phyloP scores from a whole-genome alignment of 2,888 invertebrate species.

The Drosophila colorata region DNA sequence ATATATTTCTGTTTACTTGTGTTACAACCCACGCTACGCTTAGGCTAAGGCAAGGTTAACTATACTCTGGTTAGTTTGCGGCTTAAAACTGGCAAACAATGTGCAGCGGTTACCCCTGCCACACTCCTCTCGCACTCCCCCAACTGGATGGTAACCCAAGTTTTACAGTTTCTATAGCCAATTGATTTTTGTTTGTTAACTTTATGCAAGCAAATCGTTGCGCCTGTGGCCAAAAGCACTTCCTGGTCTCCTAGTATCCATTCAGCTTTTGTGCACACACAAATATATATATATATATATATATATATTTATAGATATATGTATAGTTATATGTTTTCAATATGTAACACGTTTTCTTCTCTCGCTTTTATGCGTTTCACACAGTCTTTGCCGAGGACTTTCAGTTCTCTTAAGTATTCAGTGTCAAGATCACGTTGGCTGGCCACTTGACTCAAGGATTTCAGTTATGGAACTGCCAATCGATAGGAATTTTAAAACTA shows the following conservation, averaged over 20 bases:
- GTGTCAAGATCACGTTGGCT: slow-evolving; percentile 67
- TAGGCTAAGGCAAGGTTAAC: slow-evolving; percentile 34
- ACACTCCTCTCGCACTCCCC: too few relatives aligned
- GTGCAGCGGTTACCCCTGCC: slow-evolving; percentile 15
- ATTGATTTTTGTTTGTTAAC: slow-evolving; percentile 74
- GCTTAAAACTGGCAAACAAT: slow-evolving; percentile 40
- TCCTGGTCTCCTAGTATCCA: slow-evolving; percentile 8
- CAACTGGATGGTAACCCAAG: slow-evolving; percentile 5
- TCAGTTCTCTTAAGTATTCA: slow-evolving; percentile 59
- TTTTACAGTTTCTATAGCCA: slow-evolving; percentile 34
- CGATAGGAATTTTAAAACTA: slow-evolving; percentile 31
- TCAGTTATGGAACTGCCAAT: slow-evolving; percentile 25
- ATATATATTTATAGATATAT: neutral
- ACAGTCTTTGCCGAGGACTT: slow-evolving; percentile 13
- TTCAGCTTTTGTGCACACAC: slow-evolving; percentile 38
- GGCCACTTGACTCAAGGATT: slow-evolving; percentile 50
- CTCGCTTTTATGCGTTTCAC: slow-evolving; percentile 10
- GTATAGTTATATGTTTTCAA: neutral
- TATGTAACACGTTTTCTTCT: neutral
- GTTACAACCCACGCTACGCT: slow-evolving; percentile 15
- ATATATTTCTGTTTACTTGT: neutral
- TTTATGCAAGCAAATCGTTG: slow-evolving; percentile 62
- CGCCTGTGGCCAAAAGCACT: slow-evolving; percentile 16
- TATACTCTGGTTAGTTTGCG: slow-evolving; percentile 38
- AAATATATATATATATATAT: neutral